Percentiles rank a stretch among this genome's conserved stretches.
These are phyloP conservation scores for Yoshiicerus persimilis DNA, from an alignment of 1,140 invertebrate genomes.

Conservation along the genomic window DNA sequence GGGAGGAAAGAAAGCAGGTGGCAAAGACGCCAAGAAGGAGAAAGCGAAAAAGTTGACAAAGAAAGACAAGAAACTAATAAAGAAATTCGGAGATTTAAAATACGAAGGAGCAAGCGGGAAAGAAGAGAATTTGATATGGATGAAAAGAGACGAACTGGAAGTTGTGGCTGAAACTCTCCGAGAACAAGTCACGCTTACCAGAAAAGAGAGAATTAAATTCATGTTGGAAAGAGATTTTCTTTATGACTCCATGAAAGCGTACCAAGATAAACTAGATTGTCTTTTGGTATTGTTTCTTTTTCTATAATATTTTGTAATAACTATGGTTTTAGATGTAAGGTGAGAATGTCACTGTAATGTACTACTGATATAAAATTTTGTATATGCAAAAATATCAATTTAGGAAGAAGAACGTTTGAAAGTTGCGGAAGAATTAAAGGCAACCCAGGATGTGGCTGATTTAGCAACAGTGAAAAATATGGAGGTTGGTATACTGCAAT, in stretches of 20 bases:
- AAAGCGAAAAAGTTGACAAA: background rate
- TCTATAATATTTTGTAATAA: background rate
- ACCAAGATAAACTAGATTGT: background rate
- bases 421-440: background rate
- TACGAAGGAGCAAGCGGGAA: conserved; percentile 16
- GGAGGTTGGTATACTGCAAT: background rate
- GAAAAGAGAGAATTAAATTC: conserved; percentile 21
- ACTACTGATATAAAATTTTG: background rate
- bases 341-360: no score
- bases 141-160: conserved; percentile 33
- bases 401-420: background rate
- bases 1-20: background rate
- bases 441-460: conserved; percentile 12
- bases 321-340: no score
- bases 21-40: background rate
- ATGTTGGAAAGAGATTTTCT: conserved; percentile 30
- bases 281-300: background rate
- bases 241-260: background rate
- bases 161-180: conserved; percentile 4
- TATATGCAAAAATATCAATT: background rate
- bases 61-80: conserved; percentile 26
- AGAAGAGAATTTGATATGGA: background rate
- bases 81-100: conserved; percentile 15
- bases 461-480: conserved; percentile 15
- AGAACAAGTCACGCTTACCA: conserved; percentile 5